A percentile compares a stretch with the other conserved stretches of the same genome.
Conservation (phyloP, 2,113 vertebrate genomes). For the Engraulis encrasicolus region DNA sequence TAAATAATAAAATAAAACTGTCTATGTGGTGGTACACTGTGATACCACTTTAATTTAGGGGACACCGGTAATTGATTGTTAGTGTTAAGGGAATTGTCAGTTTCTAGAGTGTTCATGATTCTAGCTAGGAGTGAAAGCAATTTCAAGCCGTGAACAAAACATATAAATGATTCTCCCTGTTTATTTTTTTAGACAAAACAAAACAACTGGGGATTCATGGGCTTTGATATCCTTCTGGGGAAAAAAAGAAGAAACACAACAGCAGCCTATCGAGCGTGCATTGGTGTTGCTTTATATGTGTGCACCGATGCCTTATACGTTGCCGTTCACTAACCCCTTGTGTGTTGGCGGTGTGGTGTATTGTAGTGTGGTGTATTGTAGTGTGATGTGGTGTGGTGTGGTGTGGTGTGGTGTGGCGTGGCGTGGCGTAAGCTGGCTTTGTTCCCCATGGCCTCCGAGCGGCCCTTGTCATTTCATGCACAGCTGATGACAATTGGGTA, state of each 20-base stretch:
- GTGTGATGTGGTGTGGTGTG: too few relatives aligned
- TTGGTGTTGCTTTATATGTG: neutral
- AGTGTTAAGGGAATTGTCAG: neutral
- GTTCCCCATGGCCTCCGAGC: neutral
- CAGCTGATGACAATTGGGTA: constrained; percentile 3
- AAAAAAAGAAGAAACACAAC: neutral
- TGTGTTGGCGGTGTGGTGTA: too few relatives aligned
- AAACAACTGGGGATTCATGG: neutral
- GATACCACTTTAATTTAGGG: neutral
- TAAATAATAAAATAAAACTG: neutral
- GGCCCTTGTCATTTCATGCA: neutral
- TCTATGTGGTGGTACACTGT: constrained; percentile 2
- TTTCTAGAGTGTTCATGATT: neutral
- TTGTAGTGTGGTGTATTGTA: too few relatives aligned
- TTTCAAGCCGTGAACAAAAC: neutral
- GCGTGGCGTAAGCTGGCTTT: neutral
- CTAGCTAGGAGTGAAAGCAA: neutral
- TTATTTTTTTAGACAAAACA: neutral
- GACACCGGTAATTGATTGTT: constrained; percentile 1
- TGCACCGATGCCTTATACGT: too few relatives aligned
- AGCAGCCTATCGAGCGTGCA: neutral
- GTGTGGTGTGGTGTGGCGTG: neutral
- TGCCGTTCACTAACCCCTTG: too few relatives aligned
- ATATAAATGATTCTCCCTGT: neutral
- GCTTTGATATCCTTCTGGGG: neutral